These are phyloP conservation scores for Todiramphus saurophagus DNA, from an alignment of 2,113 vertebrate species.

Conservation along the genomic window DNA sequence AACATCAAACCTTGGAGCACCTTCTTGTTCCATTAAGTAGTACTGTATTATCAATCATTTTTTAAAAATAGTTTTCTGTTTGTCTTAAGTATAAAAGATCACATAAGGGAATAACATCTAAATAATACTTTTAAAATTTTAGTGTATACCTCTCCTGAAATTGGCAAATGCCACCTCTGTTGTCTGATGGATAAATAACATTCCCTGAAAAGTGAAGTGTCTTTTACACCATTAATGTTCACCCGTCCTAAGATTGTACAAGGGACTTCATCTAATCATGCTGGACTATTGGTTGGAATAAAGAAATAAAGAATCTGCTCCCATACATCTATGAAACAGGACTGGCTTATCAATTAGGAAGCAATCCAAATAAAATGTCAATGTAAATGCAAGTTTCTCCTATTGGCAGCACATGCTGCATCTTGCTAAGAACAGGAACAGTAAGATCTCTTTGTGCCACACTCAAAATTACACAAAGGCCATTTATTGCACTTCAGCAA, in stretches of 20 bases:
- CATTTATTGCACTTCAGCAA: not conserved
- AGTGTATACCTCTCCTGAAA: not conserved
- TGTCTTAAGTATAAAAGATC: not conserved
- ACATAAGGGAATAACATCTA: not conserved
- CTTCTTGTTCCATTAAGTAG: not conserved
- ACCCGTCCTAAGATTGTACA: not conserved
- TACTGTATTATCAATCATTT: not conserved
- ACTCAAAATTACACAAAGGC: not conserved
- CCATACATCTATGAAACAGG: not conserved
- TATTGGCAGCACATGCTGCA: not conserved
- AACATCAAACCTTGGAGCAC: not conserved
- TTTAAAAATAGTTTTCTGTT: not conserved
- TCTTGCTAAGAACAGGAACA: not conserved
- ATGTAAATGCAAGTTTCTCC: not conserved
- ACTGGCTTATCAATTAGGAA: not conserved
- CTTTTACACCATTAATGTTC: not conserved
- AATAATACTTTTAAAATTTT: rapidly evolving
- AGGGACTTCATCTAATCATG: not conserved
- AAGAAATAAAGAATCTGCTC: not conserved
- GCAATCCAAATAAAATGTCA: not conserved
- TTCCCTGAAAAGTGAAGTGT: not conserved
- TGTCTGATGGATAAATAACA: not conserved
- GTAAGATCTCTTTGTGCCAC: not conserved
- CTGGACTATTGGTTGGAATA: not conserved
- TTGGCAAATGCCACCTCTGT: not conserved